Base-by-base conservation (phyloP, 2,113 vertebrate genomes). In the Myotis davidii region DNA sequence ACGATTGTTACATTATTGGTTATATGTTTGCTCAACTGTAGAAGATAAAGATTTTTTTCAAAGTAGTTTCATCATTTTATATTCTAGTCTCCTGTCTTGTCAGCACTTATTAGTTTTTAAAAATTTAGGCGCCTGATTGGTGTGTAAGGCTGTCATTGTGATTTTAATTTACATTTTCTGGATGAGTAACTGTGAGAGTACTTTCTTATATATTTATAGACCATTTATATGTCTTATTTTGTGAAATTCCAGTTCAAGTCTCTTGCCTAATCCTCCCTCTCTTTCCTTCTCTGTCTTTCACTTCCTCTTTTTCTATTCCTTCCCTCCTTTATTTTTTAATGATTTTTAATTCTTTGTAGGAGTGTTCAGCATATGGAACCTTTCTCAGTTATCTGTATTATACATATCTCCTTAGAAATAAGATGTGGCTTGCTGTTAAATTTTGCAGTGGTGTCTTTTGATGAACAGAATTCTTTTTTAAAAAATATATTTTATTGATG, bases 401-500 rank as follows among this genome's bases (percentile, higher is more conserved):
- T 87, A 86, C n/a, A 52, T 67, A 74, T 61, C 17, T 23, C 45
- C 16, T 32, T 42, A 61, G 59, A 86, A 67, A 39, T 85, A 67
- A 81, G 34, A 48, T 14, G 32, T 48, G 13, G 29, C 48, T 91
- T 64, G 52, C 11, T 85, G 87, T 81, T 86, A 78, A 67, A 56
- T n/a, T 20, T 59, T 39, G 23, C 61, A 21, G 18, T 34, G 34
- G n/a, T 34, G 11, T 34, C 29, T 65, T 83, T 82, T 67, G 48
- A 77, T 77, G 70, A 52, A 86, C 37, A 91, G 56, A 72, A 39
- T 90, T 59, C n/a, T 74, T 82, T n/a, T n/a, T n/a, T n/a, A n/a
- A n/a, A n/a, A n/a, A n/a, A n/a, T n/a, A n/a, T n/a, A n/a, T n/a
- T n/a, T n/a, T n/a, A n/a, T n/a, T n/a, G n/a, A n/a, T n/a, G n/a